These are phyloP conservation scores for Melinaea menophilus DNA, from an alignment of 2,888 invertebrate species.

Conservation along the genomic window DNA sequence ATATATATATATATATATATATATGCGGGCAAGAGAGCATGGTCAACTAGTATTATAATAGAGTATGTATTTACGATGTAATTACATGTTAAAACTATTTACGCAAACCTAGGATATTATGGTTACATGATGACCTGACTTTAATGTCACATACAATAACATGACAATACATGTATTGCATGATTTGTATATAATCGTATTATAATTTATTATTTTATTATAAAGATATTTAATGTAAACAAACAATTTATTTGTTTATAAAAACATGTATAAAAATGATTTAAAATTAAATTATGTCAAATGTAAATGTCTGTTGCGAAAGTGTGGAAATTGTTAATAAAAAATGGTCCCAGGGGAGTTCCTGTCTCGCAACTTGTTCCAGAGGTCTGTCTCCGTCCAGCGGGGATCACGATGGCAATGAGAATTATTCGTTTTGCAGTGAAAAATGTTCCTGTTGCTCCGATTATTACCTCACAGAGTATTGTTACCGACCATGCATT, in stretches of 20 bases:
- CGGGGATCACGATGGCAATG: conserved; percentile 46
- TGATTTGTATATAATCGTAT: too few relatives aligned
- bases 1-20: too few relatives aligned
- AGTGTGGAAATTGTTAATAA: conserved; percentile 32
- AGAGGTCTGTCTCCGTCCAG: conserved; percentile 49
- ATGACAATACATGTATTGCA: too few relatives aligned
- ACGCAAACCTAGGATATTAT: too few relatives aligned
- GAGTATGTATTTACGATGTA: too few relatives aligned
- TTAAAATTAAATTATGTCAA: conserved; percentile 19
- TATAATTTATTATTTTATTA: too few relatives aligned
- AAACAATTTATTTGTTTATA: neutral
- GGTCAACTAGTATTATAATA: too few relatives aligned
- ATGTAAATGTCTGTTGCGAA: conserved; percentile 30
- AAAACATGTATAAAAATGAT: neutral
- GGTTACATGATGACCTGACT: too few relatives aligned
- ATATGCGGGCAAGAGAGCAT: too few relatives aligned
- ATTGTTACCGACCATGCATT: conserved; percentile 45
- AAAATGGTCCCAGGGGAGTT: conserved; percentile 41
- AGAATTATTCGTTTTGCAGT: conserved; percentile 40
- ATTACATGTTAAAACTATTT: too few relatives aligned
- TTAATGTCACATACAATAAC: too few relatives aligned
- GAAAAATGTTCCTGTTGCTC: conserved; percentile 47
- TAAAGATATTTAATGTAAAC: too few relatives aligned
- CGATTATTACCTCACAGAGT: conserved; percentile 35
- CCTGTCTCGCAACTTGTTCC: conserved; percentile 53